A percentile compares a stretch with the other conserved stretches of the same genome.
Evolutionary conservation across 2,888 invertebrate genomes (phyloP).

Genomic region (Hypselothyrea guttata): DNA sequence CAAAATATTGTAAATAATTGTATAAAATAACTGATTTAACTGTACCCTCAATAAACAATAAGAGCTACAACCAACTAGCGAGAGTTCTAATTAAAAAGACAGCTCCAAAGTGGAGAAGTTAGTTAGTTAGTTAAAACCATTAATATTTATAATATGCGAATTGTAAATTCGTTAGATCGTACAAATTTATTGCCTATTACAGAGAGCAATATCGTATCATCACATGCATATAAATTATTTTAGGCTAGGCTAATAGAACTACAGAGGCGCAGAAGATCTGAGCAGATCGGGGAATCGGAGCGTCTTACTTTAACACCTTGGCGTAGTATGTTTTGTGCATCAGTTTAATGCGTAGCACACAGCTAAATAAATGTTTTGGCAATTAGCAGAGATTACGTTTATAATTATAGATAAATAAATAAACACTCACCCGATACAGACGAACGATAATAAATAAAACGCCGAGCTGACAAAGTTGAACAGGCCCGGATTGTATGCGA

Average conservation of each 20-base stretch:
- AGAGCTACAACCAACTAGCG: too few species aligned
- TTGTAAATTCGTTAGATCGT: constrained; percentile 20
- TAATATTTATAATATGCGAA: constrained; percentile 10
- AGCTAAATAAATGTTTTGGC: constrained; percentile 40
- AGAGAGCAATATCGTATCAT: constrained; percentile 22
- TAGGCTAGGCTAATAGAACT: constrained; percentile 11
- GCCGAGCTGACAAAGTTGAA: constrained; percentile 84
- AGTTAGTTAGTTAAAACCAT: too few species aligned
- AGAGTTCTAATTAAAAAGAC: too few species aligned
- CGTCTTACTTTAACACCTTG: constrained; percentile 66
- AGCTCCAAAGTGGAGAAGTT: too few species aligned
- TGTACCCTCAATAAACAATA: too few species aligned
- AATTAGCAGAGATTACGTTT: constrained; percentile 5
- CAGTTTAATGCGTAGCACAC: constrained; percentile 74
- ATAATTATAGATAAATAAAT: too few species aligned
- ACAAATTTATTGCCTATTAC: constrained; percentile 39
- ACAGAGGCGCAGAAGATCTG: constrained; percentile 2
- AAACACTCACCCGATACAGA: constrained; percentile 73
- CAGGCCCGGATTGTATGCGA: constrained; percentile 84
- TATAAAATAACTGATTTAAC: not conserved
- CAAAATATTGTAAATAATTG: constrained; percentile 1
- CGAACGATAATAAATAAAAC: constrained; percentile 80
- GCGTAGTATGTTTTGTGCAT: constrained; percentile 71
- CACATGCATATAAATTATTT: constrained; percentile 43
- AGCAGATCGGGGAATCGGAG: not conserved